Conservation (phyloP, 92 coral and sea anemone species). For the Siderastrea siderea region DNA sequence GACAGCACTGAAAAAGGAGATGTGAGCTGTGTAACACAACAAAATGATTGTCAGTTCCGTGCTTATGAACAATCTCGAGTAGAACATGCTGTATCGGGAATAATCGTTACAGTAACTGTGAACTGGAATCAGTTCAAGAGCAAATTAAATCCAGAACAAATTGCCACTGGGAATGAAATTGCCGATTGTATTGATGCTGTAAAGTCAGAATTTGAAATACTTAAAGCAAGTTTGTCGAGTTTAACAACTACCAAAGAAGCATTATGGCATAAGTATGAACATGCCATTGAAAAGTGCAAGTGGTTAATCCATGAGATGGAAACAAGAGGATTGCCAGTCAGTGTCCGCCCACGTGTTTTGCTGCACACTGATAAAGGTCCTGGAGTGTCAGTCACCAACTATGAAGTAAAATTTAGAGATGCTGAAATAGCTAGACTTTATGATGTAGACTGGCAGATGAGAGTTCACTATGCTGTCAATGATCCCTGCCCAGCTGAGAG, state of each 20-base stretch:
- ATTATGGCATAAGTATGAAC: slow-evolving; percentile 43
- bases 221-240: slow-evolving; percentile 34
- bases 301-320: slow-evolving; percentile 27
- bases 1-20: slow-evolving; percentile 44
- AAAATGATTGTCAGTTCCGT: slow-evolving; percentile 22
- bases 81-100: slow-evolving; percentile 49
- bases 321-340: slow-evolving; percentile 27
- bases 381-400: slow-evolving; percentile 58
- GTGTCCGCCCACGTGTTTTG: slow-evolving; percentile 37
- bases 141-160: slow-evolving; percentile 13
- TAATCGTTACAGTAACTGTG: slow-evolving; percentile 14
- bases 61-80: slow-evolving; percentile 30
- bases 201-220: slow-evolving; percentile 33
- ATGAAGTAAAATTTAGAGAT: slow-evolving; percentile 57
- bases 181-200: slow-evolving; percentile 24
- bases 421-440: slow-evolving; percentile 51
- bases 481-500: slow-evolving; percentile 64
- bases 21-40: slow-evolving; percentile 34
- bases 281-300: slow-evolving; percentile 10
- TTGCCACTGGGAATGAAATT: slow-evolving; percentile 42
- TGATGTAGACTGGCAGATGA: slow-evolving; percentile 43
- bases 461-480: slow-evolving; percentile 52
- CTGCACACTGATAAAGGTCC: slow-evolving; percentile 55
- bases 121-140: slow-evolving; percentile 33
- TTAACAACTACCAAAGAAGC: slow-evolving; percentile 21